A percentile compares a stretch with the other conserved stretches of the same genome.
phyloP scores from a whole-genome alignment of 2,113 vertebrate species.

The Zosterops borbonicus region DNA sequence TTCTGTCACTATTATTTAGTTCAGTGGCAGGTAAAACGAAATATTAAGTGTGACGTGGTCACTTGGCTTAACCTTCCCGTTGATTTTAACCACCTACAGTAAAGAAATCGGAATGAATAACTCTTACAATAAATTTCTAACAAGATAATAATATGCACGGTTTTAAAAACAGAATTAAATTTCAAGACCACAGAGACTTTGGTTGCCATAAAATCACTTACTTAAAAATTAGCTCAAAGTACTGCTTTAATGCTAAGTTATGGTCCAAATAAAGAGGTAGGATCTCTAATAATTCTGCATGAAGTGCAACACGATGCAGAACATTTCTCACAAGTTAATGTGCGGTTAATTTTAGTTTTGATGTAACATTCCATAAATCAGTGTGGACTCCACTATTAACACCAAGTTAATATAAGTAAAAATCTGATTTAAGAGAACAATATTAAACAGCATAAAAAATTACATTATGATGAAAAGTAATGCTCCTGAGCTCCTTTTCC shows the following conservation, averaged over 20 bases:
- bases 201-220: not conserved
- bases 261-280: not conserved
- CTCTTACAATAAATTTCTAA: not conserved
- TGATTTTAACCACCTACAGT: not conserved
- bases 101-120: not conserved
- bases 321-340: not conserved
- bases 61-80: not conserved
- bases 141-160: not conserved
- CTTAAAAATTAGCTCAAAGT: not conserved
- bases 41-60: not conserved
- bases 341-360: not conserved
- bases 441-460: not conserved
- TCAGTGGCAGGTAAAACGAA: not conserved
- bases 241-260: not conserved
- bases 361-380: not conserved
- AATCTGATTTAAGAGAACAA: not conserved
- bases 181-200: not conserved
- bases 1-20: not conserved
- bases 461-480: not conserved
- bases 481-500: not conserved
- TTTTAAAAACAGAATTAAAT: not conserved
- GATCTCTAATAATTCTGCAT: not conserved
- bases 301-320: not conserved
- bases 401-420: not conserved
- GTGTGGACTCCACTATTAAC: not conserved